Evolutionary conservation across 2,797 vertebrate species (phyloP), one percentile per base, ranked within the genome.

Genomic region (Pangasius mekongensis): DNA sequence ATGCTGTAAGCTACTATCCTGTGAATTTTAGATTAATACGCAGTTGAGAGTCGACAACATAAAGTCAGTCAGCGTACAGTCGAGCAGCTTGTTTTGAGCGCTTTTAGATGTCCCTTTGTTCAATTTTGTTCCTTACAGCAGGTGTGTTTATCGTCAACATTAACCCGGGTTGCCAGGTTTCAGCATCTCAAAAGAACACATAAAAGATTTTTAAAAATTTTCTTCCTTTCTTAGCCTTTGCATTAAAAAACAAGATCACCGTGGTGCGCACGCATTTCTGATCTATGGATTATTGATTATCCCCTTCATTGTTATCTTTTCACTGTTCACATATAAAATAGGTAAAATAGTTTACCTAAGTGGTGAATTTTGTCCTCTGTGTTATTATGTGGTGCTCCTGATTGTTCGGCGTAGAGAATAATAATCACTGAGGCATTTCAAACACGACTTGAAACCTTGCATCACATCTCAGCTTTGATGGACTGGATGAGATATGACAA

Each of bases 351-450:
- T 54, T 80, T 7, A 56, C 52, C 77, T 80, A 58, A 80, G 52
- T 62, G 33, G 33, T 27, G 80, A 2, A 7, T 64, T 78, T 58
- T 39, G 54, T 81, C 54, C 77, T 80, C n/a, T 54, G 0, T 39
- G 78, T 81, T 64, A n/a, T 83, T 66, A 36, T 58, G 58, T 47
- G 7, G 58, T 47, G 81, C 58, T 64, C 0, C 36, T 83, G 81
- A 66, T 66, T 83, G 60, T 66, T 66, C 11, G 47, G 36, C 64
- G 58, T 43, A 64, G 80, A 83, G 80, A 83, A 83, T 64, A 83
- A 36, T 47, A 83, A 64, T 49, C 27, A 66, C 39, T 1, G 13
- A 64, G 60, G 81, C 36, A 66, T 83, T 66, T 83, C 81, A 66
- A 27, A 83, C 60, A 8, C 13, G 0, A 64, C 81, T 47, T 13